A percentile compares a stretch with the other conserved stretches of the same genome.
These are phyloP conservation scores for Cosmia pyralina DNA, from an alignment of 2,888 invertebrate genomes.

Conservation along the genomic window DNA sequence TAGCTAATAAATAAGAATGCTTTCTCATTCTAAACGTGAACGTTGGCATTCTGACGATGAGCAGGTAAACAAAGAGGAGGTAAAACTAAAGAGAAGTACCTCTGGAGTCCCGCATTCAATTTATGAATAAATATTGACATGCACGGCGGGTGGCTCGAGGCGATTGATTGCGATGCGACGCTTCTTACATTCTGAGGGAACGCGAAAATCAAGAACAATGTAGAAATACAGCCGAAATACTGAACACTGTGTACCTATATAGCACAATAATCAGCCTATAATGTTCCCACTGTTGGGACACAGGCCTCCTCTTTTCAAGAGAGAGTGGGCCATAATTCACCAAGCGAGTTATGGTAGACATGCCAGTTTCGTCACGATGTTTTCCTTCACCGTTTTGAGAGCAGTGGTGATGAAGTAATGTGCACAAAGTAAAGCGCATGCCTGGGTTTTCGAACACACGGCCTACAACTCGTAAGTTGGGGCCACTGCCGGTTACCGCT, in stretches of 20 bases:
- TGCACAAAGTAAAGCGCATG: too few relatives aligned
- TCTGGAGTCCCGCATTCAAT: conserved; percentile 44
- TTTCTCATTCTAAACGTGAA: background rate
- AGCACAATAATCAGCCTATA: too few relatives aligned
- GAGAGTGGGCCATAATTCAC: too few relatives aligned
- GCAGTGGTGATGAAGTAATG: too few relatives aligned
- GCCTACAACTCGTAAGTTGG: too few relatives aligned
- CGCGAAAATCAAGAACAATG: conserved; percentile 44
- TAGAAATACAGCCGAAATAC: conserved; percentile 2
- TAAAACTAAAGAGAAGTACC: conserved; percentile 29
- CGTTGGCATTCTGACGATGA: background rate
- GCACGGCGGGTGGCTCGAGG: conserved; percentile 56
- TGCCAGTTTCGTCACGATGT: too few relatives aligned
- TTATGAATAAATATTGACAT: conserved; percentile 69
- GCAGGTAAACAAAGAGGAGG: conserved; percentile 14
- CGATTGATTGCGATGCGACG: conserved; percentile 66
- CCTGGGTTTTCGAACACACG: too few relatives aligned
- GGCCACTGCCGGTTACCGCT: too few relatives aligned
- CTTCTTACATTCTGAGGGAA: conserved; percentile 25
- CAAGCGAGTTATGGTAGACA: too few relatives aligned
- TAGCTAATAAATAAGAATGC: background rate
- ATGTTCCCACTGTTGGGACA: too few relatives aligned
- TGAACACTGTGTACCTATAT: background rate
- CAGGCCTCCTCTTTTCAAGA: too few relatives aligned
- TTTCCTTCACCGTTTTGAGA: too few relatives aligned